Conservation (phyloP, 2,888 invertebrate genomes). For the Tromatobia lineatoria region DNA sequence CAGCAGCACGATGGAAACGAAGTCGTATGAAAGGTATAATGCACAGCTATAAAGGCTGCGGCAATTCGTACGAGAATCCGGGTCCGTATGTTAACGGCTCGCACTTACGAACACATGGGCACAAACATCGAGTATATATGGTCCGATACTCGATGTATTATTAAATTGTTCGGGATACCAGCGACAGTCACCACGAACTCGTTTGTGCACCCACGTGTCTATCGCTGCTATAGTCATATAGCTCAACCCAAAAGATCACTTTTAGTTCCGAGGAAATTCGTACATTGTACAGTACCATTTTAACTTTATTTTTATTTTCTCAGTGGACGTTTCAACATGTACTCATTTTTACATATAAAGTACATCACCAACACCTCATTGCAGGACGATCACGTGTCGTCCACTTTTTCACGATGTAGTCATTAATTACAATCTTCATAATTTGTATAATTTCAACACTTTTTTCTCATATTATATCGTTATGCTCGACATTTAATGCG, state of each 20-base stretch:
- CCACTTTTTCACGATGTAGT: too few species aligned
- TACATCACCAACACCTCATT: too few species aligned
- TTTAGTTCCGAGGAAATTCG: neutral
- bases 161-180: constrained; percentile 46
- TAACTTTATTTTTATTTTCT: neutral
- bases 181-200: constrained; percentile 19
- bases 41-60: constrained; percentile 38
- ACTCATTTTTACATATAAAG: too few species aligned
- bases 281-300: neutral
- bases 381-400: too few species aligned
- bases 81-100: constrained; percentile 34
- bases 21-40: constrained; percentile 18
- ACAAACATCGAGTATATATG: neutral
- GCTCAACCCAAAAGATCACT: neutral
- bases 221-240: neutral
- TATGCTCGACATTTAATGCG: too few species aligned
- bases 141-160: constrained; percentile 23
- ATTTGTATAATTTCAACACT: too few species aligned
- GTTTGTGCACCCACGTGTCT: constrained; percentile 38
- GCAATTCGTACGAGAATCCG: constrained; percentile 42
- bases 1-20: constrained; percentile 11
- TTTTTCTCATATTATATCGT: too few species aligned
- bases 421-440: too few species aligned
- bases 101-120: constrained; percentile 6
- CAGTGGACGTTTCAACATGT: neutral